These are phyloP conservation scores for Pteronotus mesoamericanus DNA, from an alignment of 2,797 vertebrate genomes.

Conservation along the genomic window DNA sequence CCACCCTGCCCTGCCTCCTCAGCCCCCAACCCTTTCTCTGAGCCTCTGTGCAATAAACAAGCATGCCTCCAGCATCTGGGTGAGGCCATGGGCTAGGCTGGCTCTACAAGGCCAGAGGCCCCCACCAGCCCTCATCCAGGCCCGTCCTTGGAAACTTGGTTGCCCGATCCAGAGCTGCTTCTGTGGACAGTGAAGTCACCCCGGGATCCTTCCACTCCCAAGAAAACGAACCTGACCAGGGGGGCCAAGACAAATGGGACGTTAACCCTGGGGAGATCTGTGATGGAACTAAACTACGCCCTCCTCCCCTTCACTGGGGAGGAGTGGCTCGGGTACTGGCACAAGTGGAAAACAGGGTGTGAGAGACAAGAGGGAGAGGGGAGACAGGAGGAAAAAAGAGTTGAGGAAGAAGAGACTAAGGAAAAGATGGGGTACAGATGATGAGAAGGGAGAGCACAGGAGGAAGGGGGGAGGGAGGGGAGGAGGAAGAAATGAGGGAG, in stretches of 20 bases:
- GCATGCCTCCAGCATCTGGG: neutral
- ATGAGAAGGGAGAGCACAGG: neutral
- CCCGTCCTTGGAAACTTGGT: neutral
- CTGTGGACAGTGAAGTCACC: neutral
- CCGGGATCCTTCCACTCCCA: neutral
- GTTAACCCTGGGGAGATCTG: neutral
- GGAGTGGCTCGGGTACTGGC: neutral
- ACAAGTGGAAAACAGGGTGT: neutral
- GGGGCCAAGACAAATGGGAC: neutral
- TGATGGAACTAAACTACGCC: neutral
- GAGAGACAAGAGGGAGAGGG: neutral
- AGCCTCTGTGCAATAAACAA: slow-evolving; percentile 56
- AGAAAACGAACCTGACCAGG: neutral
- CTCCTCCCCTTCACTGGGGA: neutral
- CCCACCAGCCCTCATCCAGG: neutral
- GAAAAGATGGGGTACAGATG: neutral
- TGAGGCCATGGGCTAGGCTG: neutral
- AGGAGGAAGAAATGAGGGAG: neutral
- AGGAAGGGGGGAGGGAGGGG: too few species aligned
- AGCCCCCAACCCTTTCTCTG: neutral
- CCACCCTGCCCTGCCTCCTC: neutral
- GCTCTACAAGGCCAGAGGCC: neutral
- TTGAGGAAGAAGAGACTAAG: neutral
- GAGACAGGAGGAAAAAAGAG: neutral
- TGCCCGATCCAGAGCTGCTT: neutral